Percentiles rank a stretch among this genome's conserved stretches.
These are phyloP conservation scores for Sminthopsis crassicaudata DNA, from an alignment of 2,113 vertebrate species.

Conservation along the genomic window DNA sequence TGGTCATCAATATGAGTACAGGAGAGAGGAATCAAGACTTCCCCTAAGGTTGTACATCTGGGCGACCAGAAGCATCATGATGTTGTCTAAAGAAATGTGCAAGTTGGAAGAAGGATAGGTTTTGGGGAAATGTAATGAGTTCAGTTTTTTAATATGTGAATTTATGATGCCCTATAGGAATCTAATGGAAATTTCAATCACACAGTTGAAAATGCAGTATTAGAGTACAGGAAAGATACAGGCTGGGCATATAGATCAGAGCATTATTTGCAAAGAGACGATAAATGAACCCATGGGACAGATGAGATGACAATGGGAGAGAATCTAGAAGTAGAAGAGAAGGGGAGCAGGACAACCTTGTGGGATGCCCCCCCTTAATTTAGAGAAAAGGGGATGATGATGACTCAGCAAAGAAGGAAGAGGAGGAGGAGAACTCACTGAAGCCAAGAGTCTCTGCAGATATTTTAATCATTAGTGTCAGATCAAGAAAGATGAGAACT, in stretches of 20 bases:
- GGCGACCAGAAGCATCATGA: not conserved
- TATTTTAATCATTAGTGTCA: not conserved
- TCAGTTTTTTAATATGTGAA: not conserved
- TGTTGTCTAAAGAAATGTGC: not conserved
- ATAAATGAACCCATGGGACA: not conserved
- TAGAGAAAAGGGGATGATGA: too few relatives aligned
- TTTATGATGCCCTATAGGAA: not conserved
- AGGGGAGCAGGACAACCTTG: not conserved
- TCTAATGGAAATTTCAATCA: not conserved
- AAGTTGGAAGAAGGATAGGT: not conserved
- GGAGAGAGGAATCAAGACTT: not conserved
- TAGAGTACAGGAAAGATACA: not conserved
- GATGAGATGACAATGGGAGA: not conserved
- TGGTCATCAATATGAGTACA: not conserved
- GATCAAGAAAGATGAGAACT: not conserved
- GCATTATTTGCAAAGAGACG: too few relatives aligned
- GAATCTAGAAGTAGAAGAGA: not conserved
- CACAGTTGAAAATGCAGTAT: not conserved
- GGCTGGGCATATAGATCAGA: too few relatives aligned
- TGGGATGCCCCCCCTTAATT: not conserved
- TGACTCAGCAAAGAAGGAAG: too few relatives aligned
- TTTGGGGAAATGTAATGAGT: not conserved
- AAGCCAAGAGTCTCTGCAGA: too few relatives aligned
- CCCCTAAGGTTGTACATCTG: not conserved
- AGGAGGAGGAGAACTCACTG: too few relatives aligned